These are phyloP conservation scores for Bimastos eiseni DNA, from an alignment of 2,888 invertebrate species.

Conservation along the genomic window DNA sequence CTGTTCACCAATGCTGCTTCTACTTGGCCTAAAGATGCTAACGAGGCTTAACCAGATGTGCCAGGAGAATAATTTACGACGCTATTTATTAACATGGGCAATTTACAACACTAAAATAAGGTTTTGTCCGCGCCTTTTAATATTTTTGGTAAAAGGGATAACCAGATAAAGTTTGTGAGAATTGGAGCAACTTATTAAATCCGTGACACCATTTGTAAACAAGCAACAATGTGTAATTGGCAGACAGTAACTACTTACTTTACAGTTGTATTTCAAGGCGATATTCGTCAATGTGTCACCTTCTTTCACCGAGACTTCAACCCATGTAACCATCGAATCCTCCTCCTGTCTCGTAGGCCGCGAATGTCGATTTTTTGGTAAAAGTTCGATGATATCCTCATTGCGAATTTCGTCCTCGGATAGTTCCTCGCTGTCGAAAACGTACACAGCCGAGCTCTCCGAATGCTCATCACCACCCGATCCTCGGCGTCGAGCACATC, in stretches of 20 bases:
- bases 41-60: no score
- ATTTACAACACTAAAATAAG: no score
- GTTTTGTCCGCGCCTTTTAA: no score
- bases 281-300: slow-evolving; percentile 13
- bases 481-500: background rate
- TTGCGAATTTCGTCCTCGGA: slow-evolving; percentile 17
- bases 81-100: no score
- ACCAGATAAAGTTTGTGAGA: no score
- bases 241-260: background rate
- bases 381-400: slow-evolving; percentile 17
- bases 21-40: no score
- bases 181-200: no score
- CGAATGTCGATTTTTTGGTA: background rate
- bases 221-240: background rate
- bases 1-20: no score
- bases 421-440: background rate
- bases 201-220: background rate
- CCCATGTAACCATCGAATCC: background rate
- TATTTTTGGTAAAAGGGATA: no score
- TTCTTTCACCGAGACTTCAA: slow-evolving; percentile 4
- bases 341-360: background rate
- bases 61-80: no score
- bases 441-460: slow-evolving; percentile 8
- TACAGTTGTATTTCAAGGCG: background rate
- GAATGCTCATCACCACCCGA: background rate